Conservation (phyloP, 1,140 invertebrate genomes). For the Platorchestia sp. region DNA sequence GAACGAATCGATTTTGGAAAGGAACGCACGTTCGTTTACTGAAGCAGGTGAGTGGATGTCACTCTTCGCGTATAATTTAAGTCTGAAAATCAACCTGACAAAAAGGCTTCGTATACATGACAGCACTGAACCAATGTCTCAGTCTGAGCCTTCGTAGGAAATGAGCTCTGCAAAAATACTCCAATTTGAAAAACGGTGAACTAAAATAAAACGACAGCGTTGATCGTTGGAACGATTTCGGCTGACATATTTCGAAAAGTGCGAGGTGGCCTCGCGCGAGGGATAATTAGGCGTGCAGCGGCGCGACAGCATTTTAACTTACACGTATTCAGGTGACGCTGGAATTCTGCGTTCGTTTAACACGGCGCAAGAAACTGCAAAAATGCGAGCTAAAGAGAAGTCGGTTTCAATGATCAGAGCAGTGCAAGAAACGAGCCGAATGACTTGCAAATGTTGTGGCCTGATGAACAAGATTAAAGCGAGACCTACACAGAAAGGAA, state of each 20-base stretch:
- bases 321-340: background rate
- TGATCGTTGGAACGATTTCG: background rate
- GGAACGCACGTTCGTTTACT: too few species aligned
- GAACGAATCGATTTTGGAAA: too few species aligned
- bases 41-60: too few species aligned
- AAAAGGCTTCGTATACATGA: background rate
- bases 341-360: background rate
- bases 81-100: too few species aligned
- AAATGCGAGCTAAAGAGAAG: background rate
- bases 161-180: background rate
- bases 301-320: background rate
- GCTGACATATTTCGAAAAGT: background rate
- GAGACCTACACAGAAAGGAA: background rate
- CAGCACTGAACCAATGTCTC: background rate
- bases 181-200: background rate
- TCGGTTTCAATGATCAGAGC: background rate
- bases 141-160: background rate
- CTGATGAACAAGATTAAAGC: background rate
- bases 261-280: background rate
- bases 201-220: background rate
- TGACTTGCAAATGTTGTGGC: constrained; percentile 15
- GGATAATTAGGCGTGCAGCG: background rate
- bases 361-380: background rate
- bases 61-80: too few species aligned
- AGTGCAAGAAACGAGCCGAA: background rate